phyloP scores from a whole-genome alignment of 2,888 invertebrate genomes.

The Euzophera pinguis region DNA sequence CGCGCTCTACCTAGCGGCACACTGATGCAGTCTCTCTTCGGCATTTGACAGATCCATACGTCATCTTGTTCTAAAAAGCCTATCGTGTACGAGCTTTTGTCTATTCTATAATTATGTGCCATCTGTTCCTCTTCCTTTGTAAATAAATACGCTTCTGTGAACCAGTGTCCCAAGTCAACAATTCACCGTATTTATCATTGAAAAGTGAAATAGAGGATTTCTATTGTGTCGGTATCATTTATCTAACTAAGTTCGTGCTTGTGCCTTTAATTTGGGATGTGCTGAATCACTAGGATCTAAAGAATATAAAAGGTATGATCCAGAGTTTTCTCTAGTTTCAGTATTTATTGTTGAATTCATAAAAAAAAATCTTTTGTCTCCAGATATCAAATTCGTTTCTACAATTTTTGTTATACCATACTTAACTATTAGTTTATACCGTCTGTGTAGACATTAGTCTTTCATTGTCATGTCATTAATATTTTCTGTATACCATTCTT shows the following conservation, averaged over 20 bases:
- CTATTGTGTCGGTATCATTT: conserved; percentile 54
- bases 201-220: conserved; percentile 53
- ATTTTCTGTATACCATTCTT: too few relatives aligned
- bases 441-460: too few relatives aligned
- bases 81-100: conserved; percentile 69
- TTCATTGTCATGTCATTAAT: too few relatives aligned
- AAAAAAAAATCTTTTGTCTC: too few relatives aligned
- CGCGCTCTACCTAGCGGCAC: conserved; percentile 35
- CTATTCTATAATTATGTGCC: conserved; percentile 52
- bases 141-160: conserved; percentile 35
- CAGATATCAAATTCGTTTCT: too few relatives aligned
- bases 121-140: conserved; percentile 31
- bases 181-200: conserved; percentile 26
- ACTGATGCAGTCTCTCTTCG: conserved; percentile 67
- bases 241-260: conserved; percentile 60
- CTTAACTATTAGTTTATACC: too few relatives aligned
- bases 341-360: background rate
- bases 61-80: conserved; percentile 42
- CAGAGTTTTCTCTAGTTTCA: background rate
- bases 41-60: conserved; percentile 37
- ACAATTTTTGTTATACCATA: too few relatives aligned
- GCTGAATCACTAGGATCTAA: conserved; percentile 52
- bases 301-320: conserved; percentile 46
- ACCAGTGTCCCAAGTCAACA: conserved; percentile 35
- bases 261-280: conserved; percentile 63